Percentiles rank a stretch among this genome's conserved stretches.
Evolutionary conservation across 2,113 vertebrate species (phyloP).

Genomic region (Gasterosteus nipponicus): DNA sequence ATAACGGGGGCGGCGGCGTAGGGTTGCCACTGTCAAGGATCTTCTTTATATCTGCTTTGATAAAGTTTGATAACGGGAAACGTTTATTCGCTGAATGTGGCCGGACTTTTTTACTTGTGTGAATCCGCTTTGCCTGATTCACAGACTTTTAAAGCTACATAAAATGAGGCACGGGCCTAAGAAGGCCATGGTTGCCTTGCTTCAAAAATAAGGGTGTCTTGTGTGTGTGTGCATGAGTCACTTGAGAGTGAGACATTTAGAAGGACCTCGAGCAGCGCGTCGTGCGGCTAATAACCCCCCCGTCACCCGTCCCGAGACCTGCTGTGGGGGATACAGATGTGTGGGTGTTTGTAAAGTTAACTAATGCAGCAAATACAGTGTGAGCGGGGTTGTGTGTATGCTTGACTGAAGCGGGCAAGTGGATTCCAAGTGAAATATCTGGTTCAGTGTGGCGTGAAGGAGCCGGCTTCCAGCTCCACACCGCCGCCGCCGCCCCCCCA

Average conservation of each 20-base stretch:
- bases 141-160: conserved; percentile 4
- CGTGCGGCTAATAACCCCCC: conserved; percentile 10
- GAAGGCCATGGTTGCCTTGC: conserved; percentile 9
- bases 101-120: neutral
- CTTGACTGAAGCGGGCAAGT: conserved; percentile 56
- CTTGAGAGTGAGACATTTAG: neutral
- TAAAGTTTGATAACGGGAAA: neutral
- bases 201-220: conserved; percentile 18
- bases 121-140: neutral
- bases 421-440: conserved; percentile 73
- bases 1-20: neutral
- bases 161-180: conserved; percentile 4
- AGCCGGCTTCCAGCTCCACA: conserved; percentile 38
- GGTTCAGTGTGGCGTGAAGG: conserved; percentile 63
- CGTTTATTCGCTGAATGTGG: neutral
- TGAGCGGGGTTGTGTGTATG: conserved; percentile 37
- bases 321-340: conserved; percentile 27
- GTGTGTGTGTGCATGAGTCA: neutral
- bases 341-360: conserved; percentile 34
- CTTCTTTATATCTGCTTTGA: neutral
- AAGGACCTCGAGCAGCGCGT: neutral
- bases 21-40: neutral
- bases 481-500: conserved; percentile 33
- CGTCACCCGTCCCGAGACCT: conserved; percentile 18
- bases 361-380: conserved; percentile 30